A percentile compares a stretch with the other conserved stretches of the same genome.
These are phyloP conservation scores for Excalfactoria chinensis DNA, from an alignment of 2,113 vertebrate species.

Conservation along the genomic window DNA sequence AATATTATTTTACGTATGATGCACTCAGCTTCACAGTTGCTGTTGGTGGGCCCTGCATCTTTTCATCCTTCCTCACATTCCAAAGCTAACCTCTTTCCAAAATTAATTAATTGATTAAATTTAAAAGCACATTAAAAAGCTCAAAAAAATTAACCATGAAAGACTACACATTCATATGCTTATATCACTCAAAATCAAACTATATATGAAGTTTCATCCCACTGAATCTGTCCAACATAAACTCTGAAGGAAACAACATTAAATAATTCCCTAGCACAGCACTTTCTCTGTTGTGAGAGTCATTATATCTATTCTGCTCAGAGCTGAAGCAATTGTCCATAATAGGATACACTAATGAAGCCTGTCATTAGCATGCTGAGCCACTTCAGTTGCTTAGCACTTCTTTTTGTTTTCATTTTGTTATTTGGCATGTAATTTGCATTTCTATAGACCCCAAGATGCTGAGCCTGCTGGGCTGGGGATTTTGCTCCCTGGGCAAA, in stretches of 20 bases:
- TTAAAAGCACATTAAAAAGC: not conserved
- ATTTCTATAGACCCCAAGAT: slow-evolving; percentile 22
- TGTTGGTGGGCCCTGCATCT: not conserved
- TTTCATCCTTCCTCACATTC: not conserved
- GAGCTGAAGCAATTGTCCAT: not conserved
- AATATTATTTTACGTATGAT: slow-evolving; percentile 29
- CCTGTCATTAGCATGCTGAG: slow-evolving; percentile 47
- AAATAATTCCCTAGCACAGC: not conserved
- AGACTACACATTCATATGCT: not conserved
- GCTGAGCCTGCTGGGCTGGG: not conserved
- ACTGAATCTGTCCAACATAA: not conserved
- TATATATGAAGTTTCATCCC: not conserved
- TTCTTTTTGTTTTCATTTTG: slow-evolving; percentile 27
- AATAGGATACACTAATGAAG: not conserved
- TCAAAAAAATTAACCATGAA: not conserved
- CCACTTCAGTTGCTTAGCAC: not conserved
- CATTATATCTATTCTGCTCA: not conserved
- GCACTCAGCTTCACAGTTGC: slow-evolving; percentile 28
- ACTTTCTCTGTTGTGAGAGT: not conserved
- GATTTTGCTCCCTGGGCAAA: not conserved
- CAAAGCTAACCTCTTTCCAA: not conserved
- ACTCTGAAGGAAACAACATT: not conserved
- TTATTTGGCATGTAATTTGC: slow-evolving; percentile 39
- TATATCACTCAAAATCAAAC: not conserved
- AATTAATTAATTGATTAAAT: not conserved